These are phyloP conservation scores for Hydropotes inermis DNA, from an alignment of 2,113 vertebrate genomes.

Conservation along the genomic window DNA sequence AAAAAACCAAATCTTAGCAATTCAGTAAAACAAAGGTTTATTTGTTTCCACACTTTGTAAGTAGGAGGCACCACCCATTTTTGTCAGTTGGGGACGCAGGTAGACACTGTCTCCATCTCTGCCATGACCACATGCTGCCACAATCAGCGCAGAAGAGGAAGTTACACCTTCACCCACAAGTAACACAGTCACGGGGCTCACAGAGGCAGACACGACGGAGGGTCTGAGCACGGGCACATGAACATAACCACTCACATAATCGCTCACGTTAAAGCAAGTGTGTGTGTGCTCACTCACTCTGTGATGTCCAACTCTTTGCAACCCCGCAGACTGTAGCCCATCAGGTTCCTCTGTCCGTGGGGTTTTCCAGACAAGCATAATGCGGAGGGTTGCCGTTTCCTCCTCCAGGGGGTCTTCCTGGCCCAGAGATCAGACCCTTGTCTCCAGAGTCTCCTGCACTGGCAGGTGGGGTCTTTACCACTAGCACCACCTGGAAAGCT, in stretches of 20 bases:
- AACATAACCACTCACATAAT: background rate
- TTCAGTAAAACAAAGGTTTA: background rate
- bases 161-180: background rate
- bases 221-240: accelerated
- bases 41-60: background rate
- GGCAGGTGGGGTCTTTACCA: background rate
- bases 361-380: background rate
- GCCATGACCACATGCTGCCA: accelerated
- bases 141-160: background rate
- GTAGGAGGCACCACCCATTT: background rate
- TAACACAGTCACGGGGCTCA: background rate
- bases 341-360: background rate
- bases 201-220: background rate
- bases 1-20: background rate
- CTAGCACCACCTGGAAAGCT: background rate
- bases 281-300: background rate
- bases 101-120: no score
- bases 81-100: background rate
- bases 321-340: background rate
- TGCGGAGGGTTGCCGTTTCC: background rate
- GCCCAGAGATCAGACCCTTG: background rate
- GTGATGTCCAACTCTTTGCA: background rate
- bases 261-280: background rate
- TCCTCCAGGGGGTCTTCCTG: background rate
- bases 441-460: background rate